phyloP scores from a whole-genome alignment of 2,113 vertebrate species.

The Condylura cristata region DNA sequence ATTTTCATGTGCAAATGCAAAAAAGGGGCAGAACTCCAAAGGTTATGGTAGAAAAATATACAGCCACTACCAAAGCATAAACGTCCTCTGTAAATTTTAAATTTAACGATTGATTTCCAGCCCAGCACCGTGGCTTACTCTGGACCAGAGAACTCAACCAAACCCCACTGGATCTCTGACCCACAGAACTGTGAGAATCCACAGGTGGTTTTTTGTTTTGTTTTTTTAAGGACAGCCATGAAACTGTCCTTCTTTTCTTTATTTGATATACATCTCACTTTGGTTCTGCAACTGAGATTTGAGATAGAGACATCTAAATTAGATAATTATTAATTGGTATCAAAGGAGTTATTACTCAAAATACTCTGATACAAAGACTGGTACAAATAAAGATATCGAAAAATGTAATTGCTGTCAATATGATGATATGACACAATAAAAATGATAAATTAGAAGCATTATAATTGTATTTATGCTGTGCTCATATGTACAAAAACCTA shows the following conservation, averaged over 20 bases:
- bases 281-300: not conserved
- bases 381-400: not conserved
- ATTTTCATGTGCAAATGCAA: not conserved
- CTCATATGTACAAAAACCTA: not conserved
- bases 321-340: not conserved
- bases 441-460: not conserved
- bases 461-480: not conserved
- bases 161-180: no score
- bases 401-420: not conserved
- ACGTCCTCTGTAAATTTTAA: not conserved
- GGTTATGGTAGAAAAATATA: not conserved
- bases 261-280: not conserved
- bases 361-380: not conserved
- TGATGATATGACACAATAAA: not conserved
- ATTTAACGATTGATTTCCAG: not conserved
- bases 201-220: no score
- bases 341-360: not conserved
- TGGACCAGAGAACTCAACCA: no score
- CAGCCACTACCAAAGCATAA: not conserved
- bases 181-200: no score
- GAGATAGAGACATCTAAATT: not conserved
- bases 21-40: not conserved
- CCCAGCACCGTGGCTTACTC: not conserved
- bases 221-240: no score
- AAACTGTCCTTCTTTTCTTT: not conserved